Evolutionary conservation across 2,888 invertebrate genomes (phyloP).

Genomic region (Autographa pulchrina): DNA sequence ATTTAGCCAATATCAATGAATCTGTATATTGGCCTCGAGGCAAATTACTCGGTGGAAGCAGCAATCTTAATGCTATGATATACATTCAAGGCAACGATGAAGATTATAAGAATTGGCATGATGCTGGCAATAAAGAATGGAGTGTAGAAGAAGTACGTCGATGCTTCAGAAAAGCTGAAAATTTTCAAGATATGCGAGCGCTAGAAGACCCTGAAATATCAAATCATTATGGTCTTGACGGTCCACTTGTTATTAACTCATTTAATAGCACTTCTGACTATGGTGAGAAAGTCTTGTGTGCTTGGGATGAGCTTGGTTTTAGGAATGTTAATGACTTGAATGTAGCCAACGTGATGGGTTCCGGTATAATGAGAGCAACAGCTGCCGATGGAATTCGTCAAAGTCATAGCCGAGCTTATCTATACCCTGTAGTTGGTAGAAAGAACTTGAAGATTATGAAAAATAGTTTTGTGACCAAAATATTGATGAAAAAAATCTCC

Average conservation of each 20-base stretch:
- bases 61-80: conserved; percentile 89
- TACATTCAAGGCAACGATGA: conserved; percentile 85
- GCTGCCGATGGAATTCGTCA: conserved; percentile 82
- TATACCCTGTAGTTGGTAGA: conserved; percentile 68
- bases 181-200: conserved; percentile 68
- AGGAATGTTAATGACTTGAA: conserved; percentile 77
- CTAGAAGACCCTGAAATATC: conserved; percentile 56
- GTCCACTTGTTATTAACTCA: conserved; percentile 82
- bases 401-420: conserved; percentile 90
- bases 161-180: conserved; percentile 87
- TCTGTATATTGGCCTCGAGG: conserved; percentile 89
- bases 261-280: conserved; percentile 80
- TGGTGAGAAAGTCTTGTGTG: conserved; percentile 68
- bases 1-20: conserved; percentile 89
- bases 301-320: conserved; percentile 84
- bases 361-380: conserved; percentile 82
- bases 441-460: conserved; percentile 62
- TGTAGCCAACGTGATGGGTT: conserved; percentile 80
- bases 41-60: conserved; percentile 90
- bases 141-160: conserved; percentile 81
- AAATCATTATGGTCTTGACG: conserved; percentile 76
- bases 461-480: conserved; percentile 65
- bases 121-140: conserved; percentile 89
- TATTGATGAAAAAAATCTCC: conserved; percentile 27
- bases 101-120: conserved; percentile 88